phyloP scores from a whole-genome alignment of 2,113 vertebrate species.

The Daubentonia madagascariensis region DNA sequence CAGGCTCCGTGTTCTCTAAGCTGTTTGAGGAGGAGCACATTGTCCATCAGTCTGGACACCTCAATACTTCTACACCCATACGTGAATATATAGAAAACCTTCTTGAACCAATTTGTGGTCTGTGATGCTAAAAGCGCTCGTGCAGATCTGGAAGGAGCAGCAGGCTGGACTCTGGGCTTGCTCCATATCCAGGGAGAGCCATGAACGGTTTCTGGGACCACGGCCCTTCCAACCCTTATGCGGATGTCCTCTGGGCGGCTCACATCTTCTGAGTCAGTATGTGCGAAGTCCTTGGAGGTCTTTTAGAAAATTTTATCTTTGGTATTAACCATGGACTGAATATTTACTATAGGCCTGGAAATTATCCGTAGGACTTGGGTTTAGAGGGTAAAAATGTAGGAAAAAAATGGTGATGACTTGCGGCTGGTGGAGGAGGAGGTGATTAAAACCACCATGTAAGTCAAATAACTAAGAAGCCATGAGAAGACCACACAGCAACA shows the following conservation, averaged over 20 bases:
- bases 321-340: neutral
- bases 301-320: neutral
- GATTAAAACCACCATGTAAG: rapidly evolving
- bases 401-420: neutral
- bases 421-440: neutral
- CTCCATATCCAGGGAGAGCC: neutral
- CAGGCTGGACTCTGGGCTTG: rapidly evolving
- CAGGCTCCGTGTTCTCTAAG: rapidly evolving
- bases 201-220: rapidly evolving
- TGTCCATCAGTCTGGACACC: rapidly evolving
- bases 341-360: neutral
- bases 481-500: rapidly evolving
- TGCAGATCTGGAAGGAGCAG: rapidly evolving
- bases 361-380: neutral
- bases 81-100: neutral
- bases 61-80: rapidly evolving
- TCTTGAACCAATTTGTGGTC: neutral
- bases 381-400: neutral
- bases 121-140: neutral
- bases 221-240: rapidly evolving
- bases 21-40: rapidly evolving
- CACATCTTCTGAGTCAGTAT: rapidly evolving
- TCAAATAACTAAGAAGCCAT: too few relatives aligned
- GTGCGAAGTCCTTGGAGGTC: neutral
- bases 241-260: rapidly evolving